A percentile compares a stretch with the other conserved stretches of the same genome.
Evolutionary conservation across 2,888 invertebrate genomes (phyloP).

Genomic region (Apamea sordens): DNA sequence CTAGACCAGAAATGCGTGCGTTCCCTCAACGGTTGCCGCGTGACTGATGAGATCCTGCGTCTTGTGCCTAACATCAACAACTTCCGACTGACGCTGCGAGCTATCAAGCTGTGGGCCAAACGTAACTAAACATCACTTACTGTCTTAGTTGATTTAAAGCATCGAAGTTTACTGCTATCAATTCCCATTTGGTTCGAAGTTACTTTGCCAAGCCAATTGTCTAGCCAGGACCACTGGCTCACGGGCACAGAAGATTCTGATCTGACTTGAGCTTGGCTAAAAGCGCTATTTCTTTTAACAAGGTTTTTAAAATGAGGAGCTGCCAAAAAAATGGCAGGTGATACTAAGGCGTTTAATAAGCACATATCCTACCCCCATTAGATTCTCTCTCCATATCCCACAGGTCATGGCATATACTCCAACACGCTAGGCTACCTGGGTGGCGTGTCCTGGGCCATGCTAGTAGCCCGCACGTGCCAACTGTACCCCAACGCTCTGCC

Average conservation of each 20-base stretch:
- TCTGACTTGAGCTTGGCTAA: neutral
- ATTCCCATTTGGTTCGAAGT: neutral
- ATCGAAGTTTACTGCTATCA: neutral
- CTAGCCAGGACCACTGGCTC: neutral
- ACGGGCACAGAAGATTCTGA: neutral
- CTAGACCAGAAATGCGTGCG: constrained; percentile 98
- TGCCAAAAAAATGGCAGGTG: neutral
- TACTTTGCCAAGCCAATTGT: neutral
- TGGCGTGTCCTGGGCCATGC: constrained; percentile 99
- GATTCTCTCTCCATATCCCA: neutral
- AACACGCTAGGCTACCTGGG: constrained; percentile 99
- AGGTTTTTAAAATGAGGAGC: too few species aligned
- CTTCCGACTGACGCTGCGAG: constrained; percentile 97
- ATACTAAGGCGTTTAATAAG: neutral
- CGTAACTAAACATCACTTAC: constrained; percentile 27
- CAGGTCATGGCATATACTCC: constrained; percentile 99
- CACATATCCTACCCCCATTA: neutral
- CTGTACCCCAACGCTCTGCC: constrained; percentile 99
- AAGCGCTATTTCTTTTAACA: neutral
- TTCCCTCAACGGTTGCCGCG: constrained; percentile 99
- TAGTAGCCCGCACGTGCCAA: constrained; percentile 99
- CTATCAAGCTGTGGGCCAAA: constrained; percentile 98
- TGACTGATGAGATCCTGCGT: constrained; percentile 99
- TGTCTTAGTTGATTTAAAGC: neutral
- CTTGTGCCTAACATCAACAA: constrained; percentile 98